phyloP scores from a whole-genome alignment of 2,797 vertebrate species.

The Yasuhikotakia modesta region DNA sequence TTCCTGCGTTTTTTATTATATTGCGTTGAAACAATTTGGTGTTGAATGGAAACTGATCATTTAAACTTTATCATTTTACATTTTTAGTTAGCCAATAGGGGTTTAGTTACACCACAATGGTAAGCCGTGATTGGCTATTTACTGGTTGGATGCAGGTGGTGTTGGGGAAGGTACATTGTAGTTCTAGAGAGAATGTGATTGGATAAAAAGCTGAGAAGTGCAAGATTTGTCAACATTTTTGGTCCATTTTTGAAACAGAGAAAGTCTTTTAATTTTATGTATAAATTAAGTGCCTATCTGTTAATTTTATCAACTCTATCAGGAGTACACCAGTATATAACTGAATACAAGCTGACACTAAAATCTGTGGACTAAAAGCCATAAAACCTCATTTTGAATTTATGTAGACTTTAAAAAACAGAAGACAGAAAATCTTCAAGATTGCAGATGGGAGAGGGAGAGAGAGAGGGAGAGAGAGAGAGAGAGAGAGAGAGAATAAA shows the following conservation, averaged over 20 bases:
- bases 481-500: slow-evolving; percentile 9
- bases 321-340: neutral
- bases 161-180: neutral
- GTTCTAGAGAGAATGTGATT: neutral
- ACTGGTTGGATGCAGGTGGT: neutral
- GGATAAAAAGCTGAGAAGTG: neutral
- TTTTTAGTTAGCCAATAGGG: neutral
- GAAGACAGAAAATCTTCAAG: neutral
- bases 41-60: too few relatives aligned
- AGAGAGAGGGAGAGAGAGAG: slow-evolving; percentile 6
- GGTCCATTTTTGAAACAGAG: too few relatives aligned
- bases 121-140: neutral
- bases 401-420: neutral
- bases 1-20: too few relatives aligned
- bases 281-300: neutral
- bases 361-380: neutral
- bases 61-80: too few relatives aligned
- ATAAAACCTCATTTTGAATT: neutral
- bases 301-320: neutral
- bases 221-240: too few relatives aligned
- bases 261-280: too few relatives aligned
- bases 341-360: neutral
- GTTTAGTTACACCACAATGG: neutral
- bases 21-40: too few relatives aligned
- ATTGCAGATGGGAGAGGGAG: slow-evolving; percentile 9